A percentile compares a stretch with the other conserved stretches of the same genome.
phyloP scores from a whole-genome alignment of 2,888 invertebrate genomes.

The Portevinia maculata region DNA sequence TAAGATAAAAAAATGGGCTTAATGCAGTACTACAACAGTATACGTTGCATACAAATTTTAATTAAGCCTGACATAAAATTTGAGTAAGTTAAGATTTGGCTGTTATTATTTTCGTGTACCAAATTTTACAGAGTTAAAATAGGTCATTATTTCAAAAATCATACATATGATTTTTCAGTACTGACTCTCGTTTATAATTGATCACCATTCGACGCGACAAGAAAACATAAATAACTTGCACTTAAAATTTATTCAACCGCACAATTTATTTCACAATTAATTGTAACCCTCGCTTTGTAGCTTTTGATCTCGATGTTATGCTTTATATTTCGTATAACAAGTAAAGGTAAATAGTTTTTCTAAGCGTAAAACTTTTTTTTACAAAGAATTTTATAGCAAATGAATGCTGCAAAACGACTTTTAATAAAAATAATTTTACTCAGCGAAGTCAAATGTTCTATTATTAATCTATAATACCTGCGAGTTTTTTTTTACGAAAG shows the following conservation, averaged over 20 bases:
- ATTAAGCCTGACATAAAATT: too few relatives aligned
- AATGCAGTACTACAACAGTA: too few relatives aligned
- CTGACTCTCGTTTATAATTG: constrained; percentile 14
- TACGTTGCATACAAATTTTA: too few relatives aligned
- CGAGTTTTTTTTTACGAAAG: too few relatives aligned
- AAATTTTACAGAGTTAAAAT: too few relatives aligned
- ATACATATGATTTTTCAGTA: background rate
- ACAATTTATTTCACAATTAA: constrained; percentile 12
- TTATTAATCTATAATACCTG: too few relatives aligned
- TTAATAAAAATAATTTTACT: background rate
- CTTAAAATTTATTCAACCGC: constrained; percentile 4
- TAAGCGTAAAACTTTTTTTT: background rate
- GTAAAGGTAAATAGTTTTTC: background rate
- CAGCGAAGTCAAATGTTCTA: too few relatives aligned
- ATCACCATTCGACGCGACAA: background rate
- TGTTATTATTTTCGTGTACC: too few relatives aligned
- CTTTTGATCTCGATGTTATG: constrained; percentile 26
- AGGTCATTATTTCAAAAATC: too few relatives aligned
- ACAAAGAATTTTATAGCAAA: too few relatives aligned
- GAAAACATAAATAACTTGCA: constrained; percentile 4
- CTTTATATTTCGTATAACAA: constrained; percentile 3
- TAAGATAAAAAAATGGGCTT: too few relatives aligned
- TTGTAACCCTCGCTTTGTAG: constrained; percentile 16
- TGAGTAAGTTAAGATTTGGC: too few relatives aligned
- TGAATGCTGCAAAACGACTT: background rate